These are phyloP conservation scores for Lithobates sylvaticus DNA, from an alignment of 2,797 vertebrate species.

Conservation along the genomic window DNA sequence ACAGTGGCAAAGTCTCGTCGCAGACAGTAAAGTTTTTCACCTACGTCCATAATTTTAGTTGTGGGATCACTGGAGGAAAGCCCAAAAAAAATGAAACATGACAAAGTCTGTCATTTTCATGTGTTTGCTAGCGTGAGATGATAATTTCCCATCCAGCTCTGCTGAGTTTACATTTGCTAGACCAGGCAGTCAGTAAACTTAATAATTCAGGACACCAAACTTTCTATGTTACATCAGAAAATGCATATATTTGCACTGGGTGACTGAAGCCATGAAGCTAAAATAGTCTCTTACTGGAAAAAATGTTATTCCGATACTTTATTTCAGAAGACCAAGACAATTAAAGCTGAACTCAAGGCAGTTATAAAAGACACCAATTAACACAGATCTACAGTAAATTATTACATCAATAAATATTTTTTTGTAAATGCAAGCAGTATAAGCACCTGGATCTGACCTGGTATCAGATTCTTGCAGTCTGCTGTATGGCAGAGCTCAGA, in stretches of 20 bases:
- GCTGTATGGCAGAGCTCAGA: too few relatives aligned
- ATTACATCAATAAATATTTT: too few relatives aligned
- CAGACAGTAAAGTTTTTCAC: conserved; percentile 43
- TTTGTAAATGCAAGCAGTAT: too few relatives aligned
- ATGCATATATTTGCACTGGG: background rate
- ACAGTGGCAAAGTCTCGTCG: conserved; percentile 1
- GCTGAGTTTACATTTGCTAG: background rate
- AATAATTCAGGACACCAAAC: background rate
- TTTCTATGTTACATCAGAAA: background rate
- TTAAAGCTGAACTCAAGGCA: background rate
- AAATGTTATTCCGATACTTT: background rate
- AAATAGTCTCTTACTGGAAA: background rate
- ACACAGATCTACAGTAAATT: too few relatives aligned
- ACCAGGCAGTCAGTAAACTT: background rate
- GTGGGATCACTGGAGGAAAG: conserved; percentile 35
- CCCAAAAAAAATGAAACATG: conserved; percentile 44
- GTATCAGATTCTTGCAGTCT: too few relatives aligned
- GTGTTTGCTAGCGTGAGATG: conserved; percentile 44
- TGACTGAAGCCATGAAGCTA: background rate
- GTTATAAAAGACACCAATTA: too few relatives aligned
- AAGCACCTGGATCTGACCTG: too few relatives aligned
- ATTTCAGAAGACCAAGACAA: background rate
- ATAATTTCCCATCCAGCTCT: conserved; percentile 1
- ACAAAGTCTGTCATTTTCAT: conserved; percentile 39
- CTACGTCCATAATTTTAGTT: conserved; percentile 30